Percentiles rank a stretch among this genome's conserved stretches.
These are phyloP conservation scores for Neria commutata DNA, from an alignment of 2,888 invertebrate species.

Conservation along the genomic window DNA sequence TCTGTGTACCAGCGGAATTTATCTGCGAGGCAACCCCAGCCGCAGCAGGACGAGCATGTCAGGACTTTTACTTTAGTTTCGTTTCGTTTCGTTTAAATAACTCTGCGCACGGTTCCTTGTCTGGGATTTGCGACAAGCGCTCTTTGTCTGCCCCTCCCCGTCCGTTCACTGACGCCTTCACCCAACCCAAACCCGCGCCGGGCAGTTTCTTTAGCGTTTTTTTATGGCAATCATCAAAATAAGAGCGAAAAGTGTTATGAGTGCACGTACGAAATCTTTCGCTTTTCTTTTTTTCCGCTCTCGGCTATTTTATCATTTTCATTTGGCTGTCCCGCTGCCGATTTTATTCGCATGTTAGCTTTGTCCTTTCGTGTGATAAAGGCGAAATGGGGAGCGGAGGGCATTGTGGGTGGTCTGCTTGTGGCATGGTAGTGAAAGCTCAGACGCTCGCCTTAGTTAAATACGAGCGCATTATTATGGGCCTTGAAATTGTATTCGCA, in stretches of 20 bases:
- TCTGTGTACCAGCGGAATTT: conserved; percentile 7
- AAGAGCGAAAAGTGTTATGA: neutral
- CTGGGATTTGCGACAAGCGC: neutral
- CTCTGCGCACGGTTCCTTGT: too few relatives aligned
- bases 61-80: neutral
- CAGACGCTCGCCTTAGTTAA: too few relatives aligned
- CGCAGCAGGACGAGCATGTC: neutral
- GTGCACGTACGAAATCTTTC: neutral
- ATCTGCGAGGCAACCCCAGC: neutral
- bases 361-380: too few relatives aligned
- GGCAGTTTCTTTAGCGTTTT: neutral
- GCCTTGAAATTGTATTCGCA: too few relatives aligned
- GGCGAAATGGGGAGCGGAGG: too few relatives aligned
- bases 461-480: too few relatives aligned
- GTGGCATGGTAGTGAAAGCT: too few relatives aligned
- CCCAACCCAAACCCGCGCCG: conserved; percentile 10
- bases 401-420: too few relatives aligned
- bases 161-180: conserved; percentile 10
- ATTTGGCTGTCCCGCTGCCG: neutral
- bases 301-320: too few relatives aligned
- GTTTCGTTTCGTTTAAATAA: neutral
- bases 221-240: conserved; percentile 8
- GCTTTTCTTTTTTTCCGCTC: neutral
- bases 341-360: conserved; percentile 7
- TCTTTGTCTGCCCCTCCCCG: conserved; percentile 3